These are phyloP conservation scores for Daubentonia madagascariensis DNA, from an alignment of 2,113 vertebrate genomes.

Conservation along the genomic window DNA sequence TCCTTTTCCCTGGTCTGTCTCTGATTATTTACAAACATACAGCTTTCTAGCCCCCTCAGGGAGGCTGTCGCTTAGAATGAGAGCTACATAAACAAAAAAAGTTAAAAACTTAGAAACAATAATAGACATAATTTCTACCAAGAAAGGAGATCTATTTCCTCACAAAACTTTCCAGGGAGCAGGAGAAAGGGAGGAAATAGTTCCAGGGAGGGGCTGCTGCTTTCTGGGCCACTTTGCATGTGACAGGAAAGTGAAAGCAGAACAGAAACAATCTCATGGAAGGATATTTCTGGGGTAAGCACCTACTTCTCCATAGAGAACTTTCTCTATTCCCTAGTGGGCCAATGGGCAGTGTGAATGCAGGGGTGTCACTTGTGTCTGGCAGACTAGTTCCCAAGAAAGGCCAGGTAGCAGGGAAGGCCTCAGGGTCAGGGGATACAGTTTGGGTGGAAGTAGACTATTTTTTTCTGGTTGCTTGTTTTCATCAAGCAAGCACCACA, in stretches of 20 bases:
- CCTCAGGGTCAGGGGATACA: neutral
- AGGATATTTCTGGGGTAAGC: neutral
- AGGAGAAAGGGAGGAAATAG: neutral
- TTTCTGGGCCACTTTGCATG: neutral
- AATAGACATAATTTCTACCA: neutral
- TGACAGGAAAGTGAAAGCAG: neutral
- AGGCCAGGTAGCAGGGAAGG: neutral
- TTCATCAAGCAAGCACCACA: neutral
- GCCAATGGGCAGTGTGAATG: neutral
- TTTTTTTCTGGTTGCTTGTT: neutral
- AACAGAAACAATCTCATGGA: accelerated
- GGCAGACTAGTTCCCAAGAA: neutral
- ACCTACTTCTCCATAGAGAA: neutral
- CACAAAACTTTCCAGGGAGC: neutral
- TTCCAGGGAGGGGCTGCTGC: neutral
- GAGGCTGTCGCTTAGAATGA: neutral
- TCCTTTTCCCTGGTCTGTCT: neutral
- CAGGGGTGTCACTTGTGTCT: neutral
- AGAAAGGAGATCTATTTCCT: neutral
- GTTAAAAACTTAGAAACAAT: neutral
- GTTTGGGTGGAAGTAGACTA: too few relatives aligned
- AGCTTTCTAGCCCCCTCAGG: neutral
- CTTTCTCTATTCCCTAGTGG: neutral
- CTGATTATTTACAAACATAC: neutral
- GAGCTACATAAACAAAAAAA: neutral